Base-by-base conservation (phyloP, 2,888 invertebrate genomes). In the Malthinus seriepunctatus region DNA sequence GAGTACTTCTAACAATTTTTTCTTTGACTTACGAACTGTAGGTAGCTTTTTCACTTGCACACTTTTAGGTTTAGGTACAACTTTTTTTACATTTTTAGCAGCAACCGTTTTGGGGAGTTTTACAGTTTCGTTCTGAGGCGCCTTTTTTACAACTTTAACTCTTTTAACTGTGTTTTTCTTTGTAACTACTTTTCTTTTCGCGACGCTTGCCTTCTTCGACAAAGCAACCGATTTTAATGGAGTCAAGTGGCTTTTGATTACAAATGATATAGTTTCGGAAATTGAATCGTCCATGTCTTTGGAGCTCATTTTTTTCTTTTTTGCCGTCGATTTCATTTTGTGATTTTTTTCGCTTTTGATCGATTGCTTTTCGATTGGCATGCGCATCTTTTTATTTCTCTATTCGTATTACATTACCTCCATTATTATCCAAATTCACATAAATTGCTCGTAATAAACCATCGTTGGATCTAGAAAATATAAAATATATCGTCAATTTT, bases 251-350 rank as follows among this genome's bases (percentile, higher is more conserved):
- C 76, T 77, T 63, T 76, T 75, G 31, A 77, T 76, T n/a, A 77
- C 77, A 60, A 76, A 77, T 3, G 77, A 74, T 56, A 78, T 77
- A 3, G 78, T 77, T 64, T 77, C 78, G 4, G 76, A 73, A 42
- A 77, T 71, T 7, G 74, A 73, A 61, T 76, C 76, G 56, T 73
- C 71, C 52, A 69, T 59, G 14, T 71, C 57, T 54, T 67, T 71
- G 42, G 57, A 69, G 55, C 48, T 51, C 38, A 63, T 56, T 59
- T 69, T 71, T 56, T 73, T 76, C 62, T 71, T 75, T 52, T 70
- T 73, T 7, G 67, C 53, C 23, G 68, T 58, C 4, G 59, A 56
- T 44, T 66, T 69, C 62, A 64, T 63, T 62, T 69, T 69, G 57
- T 63, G 63, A 15, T 12, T 51, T 39, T 51, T 58, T 32, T 51